These are phyloP conservation scores for Tricholaema leucomelas DNA, from an alignment of 2,113 vertebrate species.

Conservation along the genomic window DNA sequence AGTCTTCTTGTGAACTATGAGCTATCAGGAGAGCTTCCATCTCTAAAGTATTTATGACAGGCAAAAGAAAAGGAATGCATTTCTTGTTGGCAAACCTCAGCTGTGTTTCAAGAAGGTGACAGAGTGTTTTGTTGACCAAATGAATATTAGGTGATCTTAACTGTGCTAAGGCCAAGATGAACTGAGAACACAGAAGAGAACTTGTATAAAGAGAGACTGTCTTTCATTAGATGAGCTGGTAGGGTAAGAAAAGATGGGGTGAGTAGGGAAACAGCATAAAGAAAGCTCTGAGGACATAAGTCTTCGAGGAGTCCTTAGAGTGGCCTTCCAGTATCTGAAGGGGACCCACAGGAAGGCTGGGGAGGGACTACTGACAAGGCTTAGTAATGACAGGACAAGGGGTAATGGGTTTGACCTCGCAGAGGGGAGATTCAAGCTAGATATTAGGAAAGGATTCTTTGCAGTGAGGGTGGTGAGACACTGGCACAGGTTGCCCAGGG, in stretches of 20 bases:
- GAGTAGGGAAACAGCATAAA: background rate
- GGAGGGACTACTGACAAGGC: no score
- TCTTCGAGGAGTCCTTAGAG: no score
- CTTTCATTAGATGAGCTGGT: background rate
- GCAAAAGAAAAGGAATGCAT: background rate
- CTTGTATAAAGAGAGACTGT: background rate
- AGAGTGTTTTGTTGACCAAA: background rate
- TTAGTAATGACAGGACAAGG: no score
- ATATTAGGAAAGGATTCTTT: no score
- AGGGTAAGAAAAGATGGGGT: background rate
- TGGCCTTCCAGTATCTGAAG: no score
- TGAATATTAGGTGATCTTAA: background rate
- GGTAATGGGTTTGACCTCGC: no score
- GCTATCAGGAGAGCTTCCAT: background rate
- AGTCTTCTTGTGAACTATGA: background rate
- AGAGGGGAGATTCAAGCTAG: no score
- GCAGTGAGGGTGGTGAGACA: no score
- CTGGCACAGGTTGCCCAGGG: no score
- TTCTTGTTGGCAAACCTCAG: background rate
- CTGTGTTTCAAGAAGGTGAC: background rate
- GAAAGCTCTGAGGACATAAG: background rate
- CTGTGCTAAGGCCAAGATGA: background rate
- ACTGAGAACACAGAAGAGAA: background rate
- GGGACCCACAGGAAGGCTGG: no score
- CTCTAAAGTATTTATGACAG: background rate